Conservation (phyloP, 2,797 vertebrate species). For the Micrastur ruficollis region DNA sequence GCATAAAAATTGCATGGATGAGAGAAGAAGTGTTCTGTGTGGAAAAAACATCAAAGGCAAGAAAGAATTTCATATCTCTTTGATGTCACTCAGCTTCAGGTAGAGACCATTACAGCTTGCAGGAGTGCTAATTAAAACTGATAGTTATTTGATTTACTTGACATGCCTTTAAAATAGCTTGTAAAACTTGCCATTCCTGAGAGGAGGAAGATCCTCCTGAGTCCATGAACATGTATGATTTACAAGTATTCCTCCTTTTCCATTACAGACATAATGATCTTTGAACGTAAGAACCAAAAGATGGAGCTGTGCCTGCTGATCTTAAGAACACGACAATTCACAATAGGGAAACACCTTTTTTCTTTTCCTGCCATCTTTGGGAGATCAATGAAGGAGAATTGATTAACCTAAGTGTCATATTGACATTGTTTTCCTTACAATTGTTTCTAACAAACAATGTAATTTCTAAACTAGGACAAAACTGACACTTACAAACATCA, state of each 20-base stretch:
- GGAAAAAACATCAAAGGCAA: conserved; percentile 7
- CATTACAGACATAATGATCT: background rate
- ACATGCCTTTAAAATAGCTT: background rate
- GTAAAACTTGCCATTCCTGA: background rate
- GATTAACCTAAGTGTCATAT: background rate
- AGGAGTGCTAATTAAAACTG: conserved; percentile 32
- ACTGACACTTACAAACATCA: background rate
- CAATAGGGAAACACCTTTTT: background rate
- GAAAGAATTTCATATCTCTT: background rate
- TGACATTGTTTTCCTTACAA: background rate
- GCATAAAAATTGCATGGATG: background rate
- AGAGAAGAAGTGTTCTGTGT: background rate
- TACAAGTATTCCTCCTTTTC: background rate
- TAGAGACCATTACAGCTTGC: background rate
- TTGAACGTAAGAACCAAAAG: background rate
- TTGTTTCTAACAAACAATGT: background rate
- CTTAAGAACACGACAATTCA: background rate
- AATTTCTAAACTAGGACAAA: background rate
- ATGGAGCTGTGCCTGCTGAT: background rate
- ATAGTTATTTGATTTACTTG: background rate
- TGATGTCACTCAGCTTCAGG: conserved; percentile 1
- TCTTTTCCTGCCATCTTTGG: background rate
- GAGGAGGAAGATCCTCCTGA: background rate
- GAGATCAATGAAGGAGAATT: background rate
- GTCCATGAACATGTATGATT: background rate